A percentile compares a stretch with the other conserved stretches of the same genome.
phyloP scores from a whole-genome alignment of 2,113 vertebrate species.

The Tachysurus fulvidraco region DNA sequence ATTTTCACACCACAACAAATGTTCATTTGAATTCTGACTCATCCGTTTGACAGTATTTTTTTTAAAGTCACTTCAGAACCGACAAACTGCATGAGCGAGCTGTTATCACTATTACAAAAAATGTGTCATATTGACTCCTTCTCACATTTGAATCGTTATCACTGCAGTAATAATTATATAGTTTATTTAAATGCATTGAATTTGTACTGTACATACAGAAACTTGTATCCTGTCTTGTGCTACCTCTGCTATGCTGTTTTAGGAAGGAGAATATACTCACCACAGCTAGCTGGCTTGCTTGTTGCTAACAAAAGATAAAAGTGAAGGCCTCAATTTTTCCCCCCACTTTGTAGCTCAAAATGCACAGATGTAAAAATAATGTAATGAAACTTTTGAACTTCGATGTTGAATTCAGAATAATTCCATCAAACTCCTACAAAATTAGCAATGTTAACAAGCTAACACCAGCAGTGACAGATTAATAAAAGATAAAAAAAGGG shows the following conservation, averaged over 20 bases:
- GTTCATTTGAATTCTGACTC: conserved; percentile 7
- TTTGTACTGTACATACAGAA: not conserved
- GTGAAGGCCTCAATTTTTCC: not conserved
- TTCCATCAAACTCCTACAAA: not conserved
- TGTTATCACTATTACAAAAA: not conserved
- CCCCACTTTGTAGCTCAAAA: not conserved
- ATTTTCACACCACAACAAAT: conserved; percentile 24
- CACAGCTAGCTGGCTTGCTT: not conserved
- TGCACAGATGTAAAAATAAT: not conserved
- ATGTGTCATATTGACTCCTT: not conserved
- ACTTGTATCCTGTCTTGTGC: not conserved
- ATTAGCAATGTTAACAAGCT: not conserved
- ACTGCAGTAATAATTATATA: not conserved
- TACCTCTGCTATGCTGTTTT: not conserved
- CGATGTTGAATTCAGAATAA: not conserved
- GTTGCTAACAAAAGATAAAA: not conserved
- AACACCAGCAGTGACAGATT: not conserved
- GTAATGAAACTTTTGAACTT: not conserved
- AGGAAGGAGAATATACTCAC: not conserved
- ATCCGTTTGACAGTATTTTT: conserved; percentile 4
- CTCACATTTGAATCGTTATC: not conserved
- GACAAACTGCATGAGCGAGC: not conserved
- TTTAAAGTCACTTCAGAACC: conserved; percentile 1
- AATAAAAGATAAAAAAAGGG: not conserved
- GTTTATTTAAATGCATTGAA: not conserved